phyloP scores from a whole-genome alignment of 2,113 vertebrate genomes.

The Oncorhynchus kisutch region DNA sequence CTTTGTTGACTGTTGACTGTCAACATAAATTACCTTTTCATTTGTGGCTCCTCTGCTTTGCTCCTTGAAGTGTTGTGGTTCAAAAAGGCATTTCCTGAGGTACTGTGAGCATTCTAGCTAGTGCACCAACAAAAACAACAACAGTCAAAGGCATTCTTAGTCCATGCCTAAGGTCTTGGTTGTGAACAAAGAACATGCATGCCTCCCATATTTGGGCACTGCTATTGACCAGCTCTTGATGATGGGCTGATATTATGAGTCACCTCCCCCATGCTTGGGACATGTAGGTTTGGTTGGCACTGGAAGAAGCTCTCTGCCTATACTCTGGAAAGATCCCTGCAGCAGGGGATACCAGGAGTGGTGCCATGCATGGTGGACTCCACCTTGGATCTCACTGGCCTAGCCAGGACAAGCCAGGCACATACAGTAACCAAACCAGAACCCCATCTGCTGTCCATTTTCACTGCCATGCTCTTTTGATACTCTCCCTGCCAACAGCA shows the following conservation, averaged over 20 bases:
- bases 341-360: constrained; percentile 14
- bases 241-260: constrained; percentile 4
- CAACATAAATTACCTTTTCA: not conserved
- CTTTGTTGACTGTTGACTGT: too few relatives aligned
- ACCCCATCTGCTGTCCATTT: constrained; percentile 54
- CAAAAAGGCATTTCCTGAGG: not conserved
- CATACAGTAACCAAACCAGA: constrained; percentile 39
- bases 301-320: constrained; percentile 20
- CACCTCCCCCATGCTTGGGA: constrained; percentile 12
- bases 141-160: too few relatives aligned
- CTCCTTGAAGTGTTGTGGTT: constrained; percentile 7
- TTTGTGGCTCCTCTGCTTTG: constrained; percentile 30
- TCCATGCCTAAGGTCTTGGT: too few relatives aligned
- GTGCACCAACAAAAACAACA: too few relatives aligned
- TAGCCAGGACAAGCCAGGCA: constrained; percentile 48
- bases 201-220: too few relatives aligned
- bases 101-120: constrained; percentile 40
- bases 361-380: constrained; percentile 57
- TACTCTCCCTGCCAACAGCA: constrained; percentile 31
- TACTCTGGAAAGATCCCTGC: constrained; percentile 28
- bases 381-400: constrained; percentile 23
- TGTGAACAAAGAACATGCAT: too few relatives aligned
- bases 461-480: not conserved
- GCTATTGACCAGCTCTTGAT: not conserved
- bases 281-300: constrained; percentile 31